Evolutionary conservation across 1,140 invertebrate genomes (phyloP), one percentile per base, ranked within the genome.

Genomic region (Zaprionus capensis): DNA sequence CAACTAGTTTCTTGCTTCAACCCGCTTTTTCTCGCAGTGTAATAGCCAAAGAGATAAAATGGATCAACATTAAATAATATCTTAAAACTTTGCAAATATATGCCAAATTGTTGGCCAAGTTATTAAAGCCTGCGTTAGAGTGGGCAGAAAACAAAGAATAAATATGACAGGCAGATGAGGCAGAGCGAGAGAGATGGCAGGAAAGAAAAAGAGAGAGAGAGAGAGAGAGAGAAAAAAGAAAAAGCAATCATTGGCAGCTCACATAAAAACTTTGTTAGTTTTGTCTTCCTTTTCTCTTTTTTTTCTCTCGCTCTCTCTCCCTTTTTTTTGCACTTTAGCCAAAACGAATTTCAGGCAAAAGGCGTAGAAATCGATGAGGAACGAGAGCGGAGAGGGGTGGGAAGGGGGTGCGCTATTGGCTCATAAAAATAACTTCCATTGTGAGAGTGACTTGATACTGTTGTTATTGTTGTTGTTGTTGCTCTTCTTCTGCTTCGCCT

Each of bases 361-460:
- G 20, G 46, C 46, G 46, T 55, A 28, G 51, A 55, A 6, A 7
- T 7, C 14, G 53, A n/a, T n/a, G 22, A 24, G 20, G 14, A 15
- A 28, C 14, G 22, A 15, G 34, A 20, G 5, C 24, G 15, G 31
- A 46, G 38, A 11, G 9, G 4, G n/a, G n/a, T 24, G 22, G 31
- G 3, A 15, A 31, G n/a, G 44, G 38, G 38, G n/a, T 24, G 38
- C 26, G 11, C 41, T 63, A 57, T 53, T 34, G 70, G 44, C 63
- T 71, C 81, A 78, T 86, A 78, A 84, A 85, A 81, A 74, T 67
- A 81, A 70, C 77, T 79, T 59, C 56, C 69, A 72, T 81, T 72
- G 76, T 59, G 55, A 63, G 58, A 62, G 36, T 59, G 51, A 20
- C 26, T 61, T 57, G 26, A 22, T 59, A 36, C 49, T 64, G 51